Percentiles rank a stretch among this genome's conserved stretches.
These are phyloP conservation scores for Stegodyphus dumicola DNA, from an alignment of 1,140 invertebrate species.

Conservation along the genomic window DNA sequence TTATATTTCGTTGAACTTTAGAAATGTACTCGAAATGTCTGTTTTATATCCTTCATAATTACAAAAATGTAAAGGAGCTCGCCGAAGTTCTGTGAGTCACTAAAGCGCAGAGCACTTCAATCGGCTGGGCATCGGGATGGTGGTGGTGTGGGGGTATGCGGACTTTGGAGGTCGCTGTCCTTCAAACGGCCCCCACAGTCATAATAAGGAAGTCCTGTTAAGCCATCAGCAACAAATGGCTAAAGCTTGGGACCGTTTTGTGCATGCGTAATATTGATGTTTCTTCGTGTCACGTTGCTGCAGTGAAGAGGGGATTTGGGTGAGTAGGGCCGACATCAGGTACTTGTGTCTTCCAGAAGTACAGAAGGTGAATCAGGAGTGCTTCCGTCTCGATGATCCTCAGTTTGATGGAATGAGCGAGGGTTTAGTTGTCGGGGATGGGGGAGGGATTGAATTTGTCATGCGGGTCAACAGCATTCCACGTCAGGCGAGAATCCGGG, in stretches of 20 bases:
- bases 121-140: background rate
- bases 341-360: background rate
- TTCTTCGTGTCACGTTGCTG: background rate
- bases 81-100: too few species aligned
- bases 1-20: too few species aligned
- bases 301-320: background rate
- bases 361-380: background rate
- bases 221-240: constrained; percentile 27
- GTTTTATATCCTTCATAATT: too few species aligned
- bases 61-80: too few species aligned
- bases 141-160: background rate
- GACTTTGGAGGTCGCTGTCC: constrained; percentile 1
- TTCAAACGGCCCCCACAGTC: background rate
- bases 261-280: background rate
- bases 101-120: constrained; percentile 1
- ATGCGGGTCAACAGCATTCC: background rate
- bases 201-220: constrained; percentile 33
- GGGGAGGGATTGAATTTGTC: background rate
- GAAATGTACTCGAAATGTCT: too few species aligned
- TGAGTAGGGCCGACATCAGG: background rate
- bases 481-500: too few species aligned
- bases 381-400: background rate
- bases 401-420: background rate
- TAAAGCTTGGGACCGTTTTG: background rate
- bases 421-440: background rate